Evolutionary conservation across 2,797 vertebrate genomes (phyloP).

Genomic region (Sylvilagus floridanus): DNA sequence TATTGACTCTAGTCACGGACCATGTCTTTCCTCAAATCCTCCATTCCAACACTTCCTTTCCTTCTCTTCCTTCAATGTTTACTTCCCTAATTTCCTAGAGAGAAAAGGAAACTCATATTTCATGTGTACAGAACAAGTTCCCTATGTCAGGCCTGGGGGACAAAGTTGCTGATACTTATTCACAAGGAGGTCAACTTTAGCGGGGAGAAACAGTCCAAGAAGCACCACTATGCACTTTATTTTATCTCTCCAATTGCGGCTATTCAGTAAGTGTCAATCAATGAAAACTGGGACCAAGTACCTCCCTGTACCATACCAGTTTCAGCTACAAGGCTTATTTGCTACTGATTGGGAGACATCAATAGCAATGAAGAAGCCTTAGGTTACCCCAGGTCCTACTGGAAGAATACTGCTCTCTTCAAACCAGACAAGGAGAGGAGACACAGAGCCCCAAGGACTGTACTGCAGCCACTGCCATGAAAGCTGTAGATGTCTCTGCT

Average conservation of each 20-base stretch:
- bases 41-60: not conserved
- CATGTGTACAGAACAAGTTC: not conserved
- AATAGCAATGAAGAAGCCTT: not conserved
- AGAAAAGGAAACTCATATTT: not conserved
- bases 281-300: not conserved
- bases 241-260: not conserved
- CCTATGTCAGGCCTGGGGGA: not conserved
- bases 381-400: not conserved
- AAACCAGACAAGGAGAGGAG: not conserved
- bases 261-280: not conserved
- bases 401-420: not conserved
- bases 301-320: not conserved
- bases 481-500: not conserved
- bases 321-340: not conserved
- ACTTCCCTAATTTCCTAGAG: not conserved
- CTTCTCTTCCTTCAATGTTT: not conserved
- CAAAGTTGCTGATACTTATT: conserved; percentile 22
- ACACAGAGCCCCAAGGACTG: not conserved
- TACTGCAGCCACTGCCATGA: not conserved
- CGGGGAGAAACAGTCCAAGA: not conserved
- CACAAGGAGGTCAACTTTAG: not conserved
- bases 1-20: not conserved
- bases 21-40: not conserved
- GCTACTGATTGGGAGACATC: not conserved
- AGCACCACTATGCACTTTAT: not conserved